These are phyloP conservation scores for Leucoraja erinaceus DNA, from an alignment of 2,113 vertebrate species.

Conservation along the genomic window DNA sequence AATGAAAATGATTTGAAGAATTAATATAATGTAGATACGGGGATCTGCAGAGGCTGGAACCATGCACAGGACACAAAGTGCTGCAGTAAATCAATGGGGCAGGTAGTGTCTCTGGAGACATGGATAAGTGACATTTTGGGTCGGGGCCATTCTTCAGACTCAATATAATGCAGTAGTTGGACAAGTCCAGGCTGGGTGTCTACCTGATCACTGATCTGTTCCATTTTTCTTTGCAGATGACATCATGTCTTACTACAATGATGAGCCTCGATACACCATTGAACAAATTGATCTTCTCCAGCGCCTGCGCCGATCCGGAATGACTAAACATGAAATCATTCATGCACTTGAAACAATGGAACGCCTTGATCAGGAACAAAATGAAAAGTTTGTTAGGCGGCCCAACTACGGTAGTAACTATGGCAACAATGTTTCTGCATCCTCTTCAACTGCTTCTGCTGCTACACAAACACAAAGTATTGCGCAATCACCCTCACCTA, in stretches of 20 bases:
- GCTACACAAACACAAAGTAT: constrained; percentile 68
- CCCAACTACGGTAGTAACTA: constrained; percentile 56
- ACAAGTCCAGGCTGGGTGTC: not conserved
- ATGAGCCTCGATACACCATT: constrained; percentile 71
- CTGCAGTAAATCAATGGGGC: no score
- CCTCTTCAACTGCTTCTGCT: constrained; percentile 62
- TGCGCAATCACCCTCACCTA: constrained; percentile 63
- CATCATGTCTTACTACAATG: constrained; percentile 64
- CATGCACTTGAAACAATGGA: constrained; percentile 69
- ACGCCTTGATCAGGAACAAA: constrained; percentile 62
- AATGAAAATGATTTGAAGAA: not conserved
- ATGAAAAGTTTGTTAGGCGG: constrained; percentile 35
- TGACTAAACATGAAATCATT: constrained; percentile 71
- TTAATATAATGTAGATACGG: not conserved
- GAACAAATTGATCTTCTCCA: constrained; percentile 73
- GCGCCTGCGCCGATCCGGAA: constrained; percentile 65
- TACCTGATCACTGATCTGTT: not conserved
- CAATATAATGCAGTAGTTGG: not conserved
- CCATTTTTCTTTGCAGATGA: constrained; percentile 48
- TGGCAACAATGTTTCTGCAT: constrained; percentile 46
- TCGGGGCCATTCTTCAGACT: not conserved
- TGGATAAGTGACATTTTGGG: no score
- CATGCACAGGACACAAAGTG: no score
- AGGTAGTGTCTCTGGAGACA: no score
- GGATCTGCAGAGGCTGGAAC: no score